Evolutionary conservation across 1,140 invertebrate species (phyloP).

Genomic region (Maniola jurtina): DNA sequence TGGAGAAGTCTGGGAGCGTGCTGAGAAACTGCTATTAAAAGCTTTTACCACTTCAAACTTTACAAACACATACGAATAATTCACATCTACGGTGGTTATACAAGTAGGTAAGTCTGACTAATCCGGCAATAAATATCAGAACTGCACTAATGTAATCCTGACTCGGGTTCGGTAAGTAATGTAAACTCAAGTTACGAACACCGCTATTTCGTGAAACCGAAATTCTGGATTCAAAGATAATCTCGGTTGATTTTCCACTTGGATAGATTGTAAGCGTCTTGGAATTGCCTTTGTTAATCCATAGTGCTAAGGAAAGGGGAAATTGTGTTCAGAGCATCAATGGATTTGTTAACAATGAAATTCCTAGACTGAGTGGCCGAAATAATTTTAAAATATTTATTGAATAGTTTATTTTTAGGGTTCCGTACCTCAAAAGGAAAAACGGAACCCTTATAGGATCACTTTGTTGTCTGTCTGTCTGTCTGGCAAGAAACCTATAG

Average conservation of each 20-base stretch:
- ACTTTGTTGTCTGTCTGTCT: no score
- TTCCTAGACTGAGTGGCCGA: background rate
- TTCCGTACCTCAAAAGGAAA: no score
- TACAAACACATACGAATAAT: background rate
- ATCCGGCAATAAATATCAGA: constrained; percentile 21
- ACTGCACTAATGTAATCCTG: constrained; percentile 13
- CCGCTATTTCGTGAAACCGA: constrained; percentile 14
- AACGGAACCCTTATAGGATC: no score
- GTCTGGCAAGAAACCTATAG: no score
- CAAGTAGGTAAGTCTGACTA: background rate
- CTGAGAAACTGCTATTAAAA: no score
- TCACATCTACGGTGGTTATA: background rate
- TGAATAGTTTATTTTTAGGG: no score
- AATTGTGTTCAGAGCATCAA: constrained; percentile 11
- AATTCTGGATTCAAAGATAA: constrained; percentile 17
- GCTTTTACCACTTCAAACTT: background rate
- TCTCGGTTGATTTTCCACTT: constrained; percentile 14
- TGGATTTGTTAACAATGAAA: background rate
- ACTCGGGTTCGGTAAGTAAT: constrained; percentile 8
- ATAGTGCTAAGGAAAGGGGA: background rate
- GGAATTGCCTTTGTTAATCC: constrained; percentile 15
- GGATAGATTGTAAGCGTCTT: constrained; percentile 14
- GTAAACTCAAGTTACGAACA: constrained; percentile 4
- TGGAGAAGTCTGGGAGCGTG: no score
- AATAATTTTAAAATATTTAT: background rate